phyloP scores from a whole-genome alignment of 2,797 vertebrate species.

The Phoxinus dragarum region DNA sequence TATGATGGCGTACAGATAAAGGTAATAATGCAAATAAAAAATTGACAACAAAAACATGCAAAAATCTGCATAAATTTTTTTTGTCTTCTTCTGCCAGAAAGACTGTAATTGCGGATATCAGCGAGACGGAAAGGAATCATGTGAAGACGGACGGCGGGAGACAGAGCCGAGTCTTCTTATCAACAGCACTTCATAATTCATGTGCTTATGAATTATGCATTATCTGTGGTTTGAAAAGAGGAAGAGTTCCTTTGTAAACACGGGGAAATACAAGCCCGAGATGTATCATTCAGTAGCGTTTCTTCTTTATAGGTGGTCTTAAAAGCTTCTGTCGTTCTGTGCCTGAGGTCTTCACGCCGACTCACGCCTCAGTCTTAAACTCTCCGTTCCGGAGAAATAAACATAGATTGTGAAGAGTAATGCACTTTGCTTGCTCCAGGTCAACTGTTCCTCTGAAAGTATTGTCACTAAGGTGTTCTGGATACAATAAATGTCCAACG shows the following conservation, averaged over 20 bases:
- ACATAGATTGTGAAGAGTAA: conserved; percentile 15
- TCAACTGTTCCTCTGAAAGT: background rate
- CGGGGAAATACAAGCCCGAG: conserved; percentile 13
- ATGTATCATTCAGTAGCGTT: conserved; percentile 16
- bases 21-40: background rate
- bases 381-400: background rate
- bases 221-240: conserved; percentile 22
- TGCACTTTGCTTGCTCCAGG: conserved; percentile 2
- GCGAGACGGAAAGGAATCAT: conserved; percentile 26
- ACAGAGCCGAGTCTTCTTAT: conserved; percentile 39
- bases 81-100: background rate
- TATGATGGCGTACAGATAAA: background rate
- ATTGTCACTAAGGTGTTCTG: background rate
- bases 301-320: conserved; percentile 33
- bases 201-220: conserved; percentile 50
- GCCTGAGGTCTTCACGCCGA: conserved; percentile 19
- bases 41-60: background rate
- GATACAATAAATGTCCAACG: background rate
- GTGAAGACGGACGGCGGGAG: conserved; percentile 30
- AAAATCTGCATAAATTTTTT: background rate
- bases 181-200: conserved; percentile 47
- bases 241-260: conserved; percentile 29
- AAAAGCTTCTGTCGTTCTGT: conserved; percentile 24
- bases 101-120: conserved; percentile 19
- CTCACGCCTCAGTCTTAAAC: conserved; percentile 6